These are phyloP conservation scores for Anomalospiza imberbis DNA, from an alignment of 2,797 vertebrate genomes.

Conservation along the genomic window DNA sequence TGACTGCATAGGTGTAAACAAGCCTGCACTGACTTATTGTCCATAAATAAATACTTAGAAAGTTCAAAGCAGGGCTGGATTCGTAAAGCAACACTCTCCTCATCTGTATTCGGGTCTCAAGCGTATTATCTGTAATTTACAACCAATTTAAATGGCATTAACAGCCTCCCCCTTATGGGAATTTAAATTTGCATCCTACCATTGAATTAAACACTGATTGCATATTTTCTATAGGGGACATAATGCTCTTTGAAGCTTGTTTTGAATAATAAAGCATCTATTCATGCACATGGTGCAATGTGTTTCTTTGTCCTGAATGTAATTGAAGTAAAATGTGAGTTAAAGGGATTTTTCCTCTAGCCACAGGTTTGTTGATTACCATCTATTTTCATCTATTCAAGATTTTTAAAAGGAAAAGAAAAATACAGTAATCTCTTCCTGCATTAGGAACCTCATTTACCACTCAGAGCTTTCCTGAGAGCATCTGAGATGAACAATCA, in stretches of 20 bases:
- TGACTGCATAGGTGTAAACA: constrained; percentile 64
- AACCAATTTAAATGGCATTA: constrained; percentile 84
- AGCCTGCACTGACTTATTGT: constrained; percentile 64
- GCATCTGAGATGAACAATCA: constrained; percentile 47
- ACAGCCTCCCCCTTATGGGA: constrained; percentile 78
- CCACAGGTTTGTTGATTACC: constrained; percentile 74
- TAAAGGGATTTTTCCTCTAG: constrained; percentile 73
- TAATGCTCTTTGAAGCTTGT: constrained; percentile 75
- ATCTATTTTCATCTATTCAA: constrained; percentile 74
- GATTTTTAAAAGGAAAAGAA: constrained; percentile 67
- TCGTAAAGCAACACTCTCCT: constrained; percentile 72
- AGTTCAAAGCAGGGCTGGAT: constrained; percentile 71
- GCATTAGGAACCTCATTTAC: constrained; percentile 69
- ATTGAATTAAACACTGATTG: constrained; percentile 81
- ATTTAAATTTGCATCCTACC: constrained; percentile 80
- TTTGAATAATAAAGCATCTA: constrained; percentile 79
- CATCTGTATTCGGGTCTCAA: constrained; percentile 80
- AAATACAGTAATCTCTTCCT: constrained; percentile 72
- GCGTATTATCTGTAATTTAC: constrained; percentile 82
- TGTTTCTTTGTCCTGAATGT: constrained; percentile 72
- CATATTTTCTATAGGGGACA: constrained; percentile 77
- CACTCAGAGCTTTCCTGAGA: constrained; percentile 56
- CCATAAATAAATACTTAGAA: constrained; percentile 69
- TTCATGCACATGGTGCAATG: constrained; percentile 72
- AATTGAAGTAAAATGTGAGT: constrained; percentile 76